Conservation (phyloP, 2,113 vertebrate species). For the Psilopogon haemacephalus region DNA sequence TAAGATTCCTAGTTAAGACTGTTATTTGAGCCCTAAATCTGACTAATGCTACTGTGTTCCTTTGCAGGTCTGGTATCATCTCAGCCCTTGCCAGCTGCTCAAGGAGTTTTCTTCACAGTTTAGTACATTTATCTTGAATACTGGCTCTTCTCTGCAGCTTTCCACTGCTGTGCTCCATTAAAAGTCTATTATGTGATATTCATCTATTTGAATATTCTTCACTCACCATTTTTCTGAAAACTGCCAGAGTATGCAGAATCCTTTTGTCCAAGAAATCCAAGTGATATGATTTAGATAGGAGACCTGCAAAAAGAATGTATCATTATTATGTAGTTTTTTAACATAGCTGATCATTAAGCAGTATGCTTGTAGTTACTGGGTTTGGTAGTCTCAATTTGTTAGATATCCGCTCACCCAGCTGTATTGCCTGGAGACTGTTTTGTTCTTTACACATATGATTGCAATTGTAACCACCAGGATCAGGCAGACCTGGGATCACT, state of each 20-base stretch:
- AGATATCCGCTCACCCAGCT: not conserved
- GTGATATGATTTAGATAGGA: not conserved
- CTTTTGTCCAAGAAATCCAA: not conserved
- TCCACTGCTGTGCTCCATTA: not conserved
- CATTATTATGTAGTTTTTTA: not conserved
- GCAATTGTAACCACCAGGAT: not conserved
- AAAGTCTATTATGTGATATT: not conserved
- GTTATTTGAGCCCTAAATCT: not conserved
- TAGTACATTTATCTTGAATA: not conserved
- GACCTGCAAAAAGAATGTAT: not conserved
- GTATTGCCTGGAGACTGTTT: not conserved
- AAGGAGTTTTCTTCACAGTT: not conserved
- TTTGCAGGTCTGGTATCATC: not conserved
- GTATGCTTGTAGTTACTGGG: not conserved
- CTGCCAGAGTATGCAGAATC: not conserved
- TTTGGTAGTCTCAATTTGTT: not conserved
- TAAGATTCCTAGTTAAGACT: not conserved
- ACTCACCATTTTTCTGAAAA: not conserved
- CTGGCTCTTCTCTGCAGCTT: not conserved
- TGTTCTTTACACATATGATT: not conserved
- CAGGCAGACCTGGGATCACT: not conserved
- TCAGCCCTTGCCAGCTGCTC: not conserved
- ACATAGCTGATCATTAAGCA: not conserved
- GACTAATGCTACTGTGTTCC: not conserved
- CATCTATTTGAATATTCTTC: not conserved